These are phyloP conservation scores for Crotalus helleri DNA, from an alignment of 2,113 vertebrate genomes.

Conservation along the genomic window DNA sequence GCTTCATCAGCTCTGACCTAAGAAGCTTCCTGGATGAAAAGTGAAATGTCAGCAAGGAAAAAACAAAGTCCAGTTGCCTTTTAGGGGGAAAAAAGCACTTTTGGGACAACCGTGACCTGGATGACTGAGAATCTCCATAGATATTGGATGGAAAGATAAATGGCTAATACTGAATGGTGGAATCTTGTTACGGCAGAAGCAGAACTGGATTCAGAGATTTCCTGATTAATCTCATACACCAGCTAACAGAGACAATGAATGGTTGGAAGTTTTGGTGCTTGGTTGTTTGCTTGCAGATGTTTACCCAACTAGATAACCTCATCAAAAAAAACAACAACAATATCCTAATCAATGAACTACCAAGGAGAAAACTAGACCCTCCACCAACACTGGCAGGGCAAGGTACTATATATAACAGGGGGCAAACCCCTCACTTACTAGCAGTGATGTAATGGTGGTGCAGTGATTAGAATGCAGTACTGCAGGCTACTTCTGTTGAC, in stretches of 20 bases:
- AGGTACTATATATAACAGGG: background rate
- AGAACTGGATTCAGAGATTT: background rate
- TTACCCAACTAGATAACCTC: background rate
- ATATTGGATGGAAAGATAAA: background rate
- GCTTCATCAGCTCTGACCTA: background rate
- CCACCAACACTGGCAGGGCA: background rate
- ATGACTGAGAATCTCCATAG: background rate
- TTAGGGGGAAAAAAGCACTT: background rate
- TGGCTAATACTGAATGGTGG: background rate
- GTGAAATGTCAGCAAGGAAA: background rate
- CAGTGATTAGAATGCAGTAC: no score
- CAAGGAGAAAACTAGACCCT: background rate
- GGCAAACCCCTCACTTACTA: background rate
- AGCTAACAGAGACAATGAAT: background rate
- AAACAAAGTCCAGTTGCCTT: background rate
- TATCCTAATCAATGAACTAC: background rate
- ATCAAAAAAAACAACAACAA: background rate
- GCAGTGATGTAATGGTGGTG: background rate
- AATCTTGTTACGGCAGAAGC: background rate
- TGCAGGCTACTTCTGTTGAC: no score
- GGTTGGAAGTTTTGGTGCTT: background rate
- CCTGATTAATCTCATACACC: background rate
- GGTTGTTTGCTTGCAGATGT: background rate
- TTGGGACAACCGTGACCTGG: background rate
- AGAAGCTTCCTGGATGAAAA: background rate